Base-by-base conservation (phyloP, 2,797 vertebrate species). In the Schizothorax lantsangensis region DNA sequence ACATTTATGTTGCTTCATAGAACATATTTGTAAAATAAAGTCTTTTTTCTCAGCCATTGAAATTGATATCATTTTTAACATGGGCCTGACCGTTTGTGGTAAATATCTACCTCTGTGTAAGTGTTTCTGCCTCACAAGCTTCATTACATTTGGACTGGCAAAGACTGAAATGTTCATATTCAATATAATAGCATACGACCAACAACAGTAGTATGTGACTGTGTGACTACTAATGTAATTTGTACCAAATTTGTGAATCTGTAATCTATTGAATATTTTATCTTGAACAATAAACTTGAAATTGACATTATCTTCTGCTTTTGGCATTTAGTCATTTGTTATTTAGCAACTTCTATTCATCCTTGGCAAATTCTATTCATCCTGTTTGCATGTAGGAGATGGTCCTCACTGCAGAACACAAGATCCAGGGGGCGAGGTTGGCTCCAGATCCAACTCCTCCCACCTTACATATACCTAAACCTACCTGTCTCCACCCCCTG, bases 281-380 rank as follows among this genome's bases (percentile, higher is more conserved):
- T 77, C 73, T 6, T 79, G 52, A 82, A 17, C 71, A 84, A 84
- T 84, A 84, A 84, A 84, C 82, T 62, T 73, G 54, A 83, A 68
- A 72, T 54, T 40, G 0, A 7, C 33, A 69, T 38, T 52, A 23
- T 40, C 33, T 43, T 83, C 2, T 26, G 3, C 59, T 47, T 59
- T 59, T 73, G 36, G 38, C 3, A 45, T 12, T 81, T n/a, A 21
- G 43, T 68, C 6, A 43, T 71, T 72, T 45, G 1, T 33, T 8
- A 23, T 83, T 83, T 47, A 45, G n/a, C 40, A 23, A 80, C 30
- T 69, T 66, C n/a, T 54, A 7, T 66, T 64, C 2, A 64, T 30
- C 40, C 5, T 23, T 30, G 30, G n/a, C 59, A 8, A 80, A 45
- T 68, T 45, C n/a, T 54, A 6, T 66, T 64, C 2, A 64, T 30